Conservation (phyloP, 1,140 invertebrate genomes). For the Drosophila sproati region DNA sequence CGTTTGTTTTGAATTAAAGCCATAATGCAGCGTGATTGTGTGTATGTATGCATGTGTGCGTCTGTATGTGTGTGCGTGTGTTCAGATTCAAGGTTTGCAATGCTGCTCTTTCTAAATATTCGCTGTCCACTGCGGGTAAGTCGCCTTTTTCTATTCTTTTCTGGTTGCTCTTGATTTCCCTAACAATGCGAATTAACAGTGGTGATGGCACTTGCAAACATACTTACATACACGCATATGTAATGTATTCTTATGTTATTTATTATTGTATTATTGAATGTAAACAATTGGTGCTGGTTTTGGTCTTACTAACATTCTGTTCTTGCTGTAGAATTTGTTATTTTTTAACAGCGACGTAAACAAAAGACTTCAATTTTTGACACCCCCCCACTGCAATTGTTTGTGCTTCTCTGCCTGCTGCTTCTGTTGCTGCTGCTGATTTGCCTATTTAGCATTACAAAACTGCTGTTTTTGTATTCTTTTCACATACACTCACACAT, state of each 20-base stretch:
- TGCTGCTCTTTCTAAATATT: slow-evolving; percentile 30
- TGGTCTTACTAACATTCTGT: slow-evolving; percentile 26
- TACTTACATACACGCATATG: background rate
- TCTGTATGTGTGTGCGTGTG: slow-evolving; percentile 7
- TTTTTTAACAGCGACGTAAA: slow-evolving; percentile 28
- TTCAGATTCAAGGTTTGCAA: slow-evolving; percentile 23
- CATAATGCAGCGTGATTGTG: slow-evolving; percentile 28
- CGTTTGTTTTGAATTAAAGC: slow-evolving; percentile 36
- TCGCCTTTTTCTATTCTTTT: background rate
- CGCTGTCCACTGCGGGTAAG: slow-evolving; percentile 40
- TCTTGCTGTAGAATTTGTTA: slow-evolving; percentile 10
- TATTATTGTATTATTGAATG: slow-evolving; percentile 19
- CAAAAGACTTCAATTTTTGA: slow-evolving; percentile 75
- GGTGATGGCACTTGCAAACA: slow-evolving; percentile 39
- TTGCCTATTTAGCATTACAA: slow-evolving; percentile 77
- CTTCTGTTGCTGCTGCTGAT: background rate
- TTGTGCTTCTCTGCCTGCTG: slow-evolving; percentile 6
- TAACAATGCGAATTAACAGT: slow-evolving; percentile 34
- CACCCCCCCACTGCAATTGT: slow-evolving; percentile 34
- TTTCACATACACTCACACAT: slow-evolving; percentile 25
- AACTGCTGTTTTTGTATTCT: slow-evolving; percentile 68
- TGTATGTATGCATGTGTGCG: slow-evolving; percentile 4
- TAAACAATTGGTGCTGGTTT: slow-evolving; percentile 46
- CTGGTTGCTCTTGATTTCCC: slow-evolving; percentile 16
- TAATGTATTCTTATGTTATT: background rate